Evolutionary conservation across 2,888 invertebrate species (phyloP), one percentile per base, ranked within the genome.

Genomic region (Zele albiditarsus): DNA sequence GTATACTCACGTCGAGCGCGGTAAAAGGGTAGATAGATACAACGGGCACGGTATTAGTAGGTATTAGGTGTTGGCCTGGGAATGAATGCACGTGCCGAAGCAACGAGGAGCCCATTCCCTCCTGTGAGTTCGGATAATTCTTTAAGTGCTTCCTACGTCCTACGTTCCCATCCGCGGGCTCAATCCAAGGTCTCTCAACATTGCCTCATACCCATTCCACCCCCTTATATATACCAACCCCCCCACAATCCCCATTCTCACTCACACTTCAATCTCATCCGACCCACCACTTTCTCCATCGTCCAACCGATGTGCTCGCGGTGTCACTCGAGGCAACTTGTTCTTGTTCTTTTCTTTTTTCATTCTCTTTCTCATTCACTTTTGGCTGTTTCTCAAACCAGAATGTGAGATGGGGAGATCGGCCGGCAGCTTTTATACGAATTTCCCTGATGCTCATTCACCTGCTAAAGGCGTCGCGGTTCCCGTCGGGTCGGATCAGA

Each of bases 31-130:
- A 88, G 86, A 87, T 85, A 87, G 88, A 88, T 87, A 87, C 87
- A 53, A 88, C 86, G 87, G 78, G 86, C 82, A 85, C 84, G 83
- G 86, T 87, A 89, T 89, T 89, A 89, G 89, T 88, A 88, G 88
- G 88, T 87, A 88, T 89, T 89, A 89, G 88, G 88, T 88, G 88
- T 88, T 87, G 89, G 88, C 87, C 88, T 88, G 89, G 88, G 89
- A 89, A 88, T 84, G 83, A 82, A 83, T 83, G 88, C 89, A 89
- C 89, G 86, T 89, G 89, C 85, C 84, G 81, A 84, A 82, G 84
- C 83, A 85, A 82, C 84, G 84, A 83, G 83, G 83, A 85, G 83
- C 84, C 86, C 82, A 82, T 68, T 53, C 79, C 77, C 83, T 76
- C 77, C 73, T 73, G 78, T 83, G 87, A 86, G 87, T 87, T 89